Base-by-base conservation (phyloP, 1,140 invertebrate genomes). In the Dufourea novaeangliae region DNA sequence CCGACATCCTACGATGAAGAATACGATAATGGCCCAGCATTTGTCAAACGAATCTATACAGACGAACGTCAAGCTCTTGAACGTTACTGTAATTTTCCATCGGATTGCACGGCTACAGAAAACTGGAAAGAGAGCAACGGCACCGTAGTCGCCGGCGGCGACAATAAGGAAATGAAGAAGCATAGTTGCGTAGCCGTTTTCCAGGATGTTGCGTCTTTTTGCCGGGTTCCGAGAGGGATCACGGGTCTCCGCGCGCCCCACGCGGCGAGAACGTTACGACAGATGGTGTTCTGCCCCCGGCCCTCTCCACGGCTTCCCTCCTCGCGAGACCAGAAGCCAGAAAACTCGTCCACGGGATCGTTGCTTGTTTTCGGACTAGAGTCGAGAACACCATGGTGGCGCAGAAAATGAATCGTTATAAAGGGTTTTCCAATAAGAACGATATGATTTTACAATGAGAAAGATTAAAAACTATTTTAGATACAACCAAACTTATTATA, bases 181-280 rank as follows among this genome's bases (percentile, higher is more conserved):
- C 50, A 29, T 32, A 41, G 2, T 73, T 14, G 71, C 61, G 54
- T 29, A n/a, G 64, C 25, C 52, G 72, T 75, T 75, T 75, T 75
- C 64, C 72, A 75, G 64, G 72, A 75, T 68, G 72, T 75, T 68
- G 72, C 72, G 32, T 29, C 37, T 75, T 75, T 75, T 75, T 75
- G 72, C 44, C 50, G 41, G 4, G 8, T 10, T 57, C 72, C 66
- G 50, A 75, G 25, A 75, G 72, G 72, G 72, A 75, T 67, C 72
- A 61, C 41, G 34, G 34, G 34, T 8, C 34, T 3, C 34, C 20
- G 27, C 44, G 25, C 44, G 72, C 64, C 72, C 72, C 72, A 75
- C 64, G 72, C 72, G 34, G 72, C 63, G 72, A 68, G n/a, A 56
- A 75, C 72, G 63, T 68, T 66, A 32, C 72, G 72, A 75, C 72